Conservation (phyloP, 2,888 invertebrate genomes). For the Cynaeus angustus region DNA sequence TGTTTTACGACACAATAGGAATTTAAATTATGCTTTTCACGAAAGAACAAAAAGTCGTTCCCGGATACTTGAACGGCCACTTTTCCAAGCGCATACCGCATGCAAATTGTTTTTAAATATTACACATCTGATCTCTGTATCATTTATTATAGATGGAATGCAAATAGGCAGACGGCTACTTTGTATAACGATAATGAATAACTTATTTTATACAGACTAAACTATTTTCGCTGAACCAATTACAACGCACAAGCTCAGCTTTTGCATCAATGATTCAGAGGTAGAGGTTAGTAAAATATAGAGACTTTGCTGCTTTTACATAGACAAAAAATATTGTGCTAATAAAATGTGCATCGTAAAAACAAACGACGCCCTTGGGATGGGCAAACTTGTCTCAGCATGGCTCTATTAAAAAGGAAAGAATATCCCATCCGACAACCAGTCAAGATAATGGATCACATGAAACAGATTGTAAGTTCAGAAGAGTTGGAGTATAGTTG, state of each 20-base stretch:
- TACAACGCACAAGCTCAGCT: constrained; percentile 21
- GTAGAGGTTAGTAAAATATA: constrained; percentile 36
- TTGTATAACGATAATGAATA: constrained; percentile 39
- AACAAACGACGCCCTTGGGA: constrained; percentile 41
- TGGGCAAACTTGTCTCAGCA: constrained; percentile 40
- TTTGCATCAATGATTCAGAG: constrained; percentile 35
- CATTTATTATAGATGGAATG: constrained; percentile 30
- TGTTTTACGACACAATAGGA: constrained; percentile 29
- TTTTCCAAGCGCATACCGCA: constrained; percentile 17
- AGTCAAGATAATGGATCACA: constrained; percentile 36
- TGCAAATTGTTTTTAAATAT: constrained; percentile 43
- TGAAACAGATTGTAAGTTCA: constrained; percentile 22
- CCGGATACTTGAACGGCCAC: constrained; percentile 7
- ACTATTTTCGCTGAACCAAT: constrained; percentile 35
- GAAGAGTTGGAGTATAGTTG: constrained; percentile 22
- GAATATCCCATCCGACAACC: constrained; percentile 24
- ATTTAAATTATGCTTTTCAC: constrained; percentile 16
- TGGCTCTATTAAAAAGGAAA: constrained; percentile 39
- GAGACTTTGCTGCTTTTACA: constrained; percentile 18
- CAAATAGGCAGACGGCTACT: constrained; percentile 15
- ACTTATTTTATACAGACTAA: constrained; percentile 36
- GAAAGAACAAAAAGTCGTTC: constrained; percentile 7
- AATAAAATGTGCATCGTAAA: constrained; percentile 39
- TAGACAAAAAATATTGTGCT: constrained; percentile 30
- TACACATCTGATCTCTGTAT: constrained; percentile 22